Percentiles rank a stretch among this genome's conserved stretches.
These are phyloP conservation scores for Drosophila monieri DNA, from an alignment of 2,888 invertebrate species.

Conservation along the genomic window DNA sequence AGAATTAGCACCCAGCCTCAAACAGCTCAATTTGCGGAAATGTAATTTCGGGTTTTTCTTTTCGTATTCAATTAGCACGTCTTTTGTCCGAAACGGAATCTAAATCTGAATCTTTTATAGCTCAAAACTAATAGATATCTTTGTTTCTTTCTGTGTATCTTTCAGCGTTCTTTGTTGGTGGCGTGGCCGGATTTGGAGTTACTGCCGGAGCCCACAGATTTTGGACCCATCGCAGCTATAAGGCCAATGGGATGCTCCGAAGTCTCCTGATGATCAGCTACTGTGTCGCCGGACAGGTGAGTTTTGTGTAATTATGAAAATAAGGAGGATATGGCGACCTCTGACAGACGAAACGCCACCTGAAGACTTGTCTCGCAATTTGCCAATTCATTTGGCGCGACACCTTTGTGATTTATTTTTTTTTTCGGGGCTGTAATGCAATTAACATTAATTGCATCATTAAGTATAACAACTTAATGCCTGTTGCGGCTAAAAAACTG, in stretches of 20 bases:
- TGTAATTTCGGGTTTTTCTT: constrained; percentile 51
- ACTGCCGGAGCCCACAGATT: constrained; percentile 89
- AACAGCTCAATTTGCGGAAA: constrained; percentile 71
- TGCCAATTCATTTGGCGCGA: constrained; percentile 24
- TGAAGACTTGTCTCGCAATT: constrained; percentile 28
- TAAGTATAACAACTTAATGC: constrained; percentile 72
- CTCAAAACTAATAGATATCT: constrained; percentile 12
- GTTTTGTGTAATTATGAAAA: constrained; percentile 21
- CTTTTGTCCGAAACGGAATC: constrained; percentile 17
- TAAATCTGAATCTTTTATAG: constrained; percentile 24
- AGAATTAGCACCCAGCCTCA: constrained; percentile 58
- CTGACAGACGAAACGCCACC: constrained; percentile 24
- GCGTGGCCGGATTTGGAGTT: constrained; percentile 87
- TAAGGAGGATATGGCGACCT: constrained; percentile 8
- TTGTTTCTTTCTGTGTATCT: constrained; percentile 48
- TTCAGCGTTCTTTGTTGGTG: constrained; percentile 85
- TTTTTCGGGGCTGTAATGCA: constrained; percentile 51
- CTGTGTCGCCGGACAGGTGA: constrained; percentile 88
- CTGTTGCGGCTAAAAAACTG: constrained; percentile 42
- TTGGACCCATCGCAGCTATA: constrained; percentile 89
- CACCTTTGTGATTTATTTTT: constrained; percentile 15
- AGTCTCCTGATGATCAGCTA: constrained; percentile 86
- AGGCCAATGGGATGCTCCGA: constrained; percentile 87
- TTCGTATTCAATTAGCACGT: constrained; percentile 54
- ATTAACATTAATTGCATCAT: constrained; percentile 76